Percentiles rank a stretch among this genome's conserved stretches.
phyloP scores from a whole-genome alignment of 2,888 invertebrate genomes.

The Atethmia centrago region DNA sequence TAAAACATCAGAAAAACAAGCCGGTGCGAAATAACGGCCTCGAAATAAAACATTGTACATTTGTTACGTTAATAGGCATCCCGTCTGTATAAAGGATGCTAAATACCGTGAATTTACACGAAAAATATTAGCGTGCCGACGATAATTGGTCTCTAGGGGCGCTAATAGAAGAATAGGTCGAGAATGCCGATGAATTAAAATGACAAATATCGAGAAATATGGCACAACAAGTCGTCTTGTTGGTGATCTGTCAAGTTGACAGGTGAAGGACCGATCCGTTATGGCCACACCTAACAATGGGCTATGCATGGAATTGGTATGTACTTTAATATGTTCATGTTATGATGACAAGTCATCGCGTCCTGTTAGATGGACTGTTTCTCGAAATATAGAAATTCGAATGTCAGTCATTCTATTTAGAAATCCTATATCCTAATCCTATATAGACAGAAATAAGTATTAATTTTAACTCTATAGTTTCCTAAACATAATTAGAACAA shows the following conservation, averaged over 20 bases:
- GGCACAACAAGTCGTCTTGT: slow-evolving; percentile 24
- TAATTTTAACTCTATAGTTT: not conserved
- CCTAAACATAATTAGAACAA: not conserved
- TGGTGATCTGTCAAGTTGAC: slow-evolving; percentile 43
- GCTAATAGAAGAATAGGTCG: slow-evolving; percentile 68
- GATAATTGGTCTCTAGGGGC: slow-evolving; percentile 67
- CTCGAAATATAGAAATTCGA: not conserved
- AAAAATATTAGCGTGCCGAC: slow-evolving; percentile 68
- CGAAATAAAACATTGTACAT: slow-evolving; percentile 73
- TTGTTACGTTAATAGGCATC: slow-evolving; percentile 70
- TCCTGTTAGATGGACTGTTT: slow-evolving; percentile 1
- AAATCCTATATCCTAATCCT: not conserved
- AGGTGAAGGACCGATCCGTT: slow-evolving; percentile 45
- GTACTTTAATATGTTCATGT: not conserved
- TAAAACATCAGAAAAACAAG: slow-evolving; percentile 70
- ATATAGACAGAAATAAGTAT: too few species aligned
- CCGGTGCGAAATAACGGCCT: slow-evolving; percentile 68
- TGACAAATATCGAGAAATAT: slow-evolving; percentile 53
- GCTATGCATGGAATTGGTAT: slow-evolving; percentile 8
- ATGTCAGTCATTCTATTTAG: not conserved
- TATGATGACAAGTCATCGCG: slow-evolving; percentile 16
- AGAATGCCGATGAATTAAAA: slow-evolving; percentile 41
- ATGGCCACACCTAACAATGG: slow-evolving; percentile 28
- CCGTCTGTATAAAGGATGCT: slow-evolving; percentile 50
- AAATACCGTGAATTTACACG: slow-evolving; percentile 66